Base-by-base conservation (phyloP, 2,888 invertebrate genomes). In the Mechanitis mazaeus region DNA sequence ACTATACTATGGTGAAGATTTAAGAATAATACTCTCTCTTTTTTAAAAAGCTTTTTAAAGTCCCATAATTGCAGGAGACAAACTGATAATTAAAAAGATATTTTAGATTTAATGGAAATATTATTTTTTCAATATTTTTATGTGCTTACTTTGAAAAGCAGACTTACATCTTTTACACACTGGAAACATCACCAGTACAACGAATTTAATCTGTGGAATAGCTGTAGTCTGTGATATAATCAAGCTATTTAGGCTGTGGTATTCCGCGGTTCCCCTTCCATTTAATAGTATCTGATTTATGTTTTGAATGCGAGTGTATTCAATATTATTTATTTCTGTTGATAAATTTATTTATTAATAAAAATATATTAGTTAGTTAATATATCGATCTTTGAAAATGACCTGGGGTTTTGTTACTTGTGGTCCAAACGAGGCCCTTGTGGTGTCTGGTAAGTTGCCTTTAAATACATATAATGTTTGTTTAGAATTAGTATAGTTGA, bases 381-480 rank as follows among this genome's bases (percentile, higher is more conserved):
- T 58, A 70, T 63, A 73, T 65, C 72, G 75, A 76, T 63, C 62
- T 70, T 73, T 68, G 47, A 60, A 59, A 57, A 94, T 94, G 94
- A 92, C 93, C 76, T 95, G 96, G 94, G 97, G 97, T 76, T 97
- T 97, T 83, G 96, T 97, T 59, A 97, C 97, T 67, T 97, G 97
- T 81, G 97, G 97, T 55, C 97, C 97, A 38, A 98, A 98, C 81
- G 97, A 97, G 86, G 97, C 97, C 55, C 92, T 98, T 55, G 97
- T 98, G 47, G 96, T 98, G 71, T 97, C 97, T 88, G 97, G 97
- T 97, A 91, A 81, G 86, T 79, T 56, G 45, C 28, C 12, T n/a
- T 55, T 54, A 56, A 56, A 31, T 53, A 45, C 28, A 38, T 33
- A 11, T 31, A 28, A 6, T 55, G 28, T 42, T 55, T 58, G 33